Conservation (phyloP, 1,140 invertebrate genomes). For the Coenobita brevimanus region DNA sequence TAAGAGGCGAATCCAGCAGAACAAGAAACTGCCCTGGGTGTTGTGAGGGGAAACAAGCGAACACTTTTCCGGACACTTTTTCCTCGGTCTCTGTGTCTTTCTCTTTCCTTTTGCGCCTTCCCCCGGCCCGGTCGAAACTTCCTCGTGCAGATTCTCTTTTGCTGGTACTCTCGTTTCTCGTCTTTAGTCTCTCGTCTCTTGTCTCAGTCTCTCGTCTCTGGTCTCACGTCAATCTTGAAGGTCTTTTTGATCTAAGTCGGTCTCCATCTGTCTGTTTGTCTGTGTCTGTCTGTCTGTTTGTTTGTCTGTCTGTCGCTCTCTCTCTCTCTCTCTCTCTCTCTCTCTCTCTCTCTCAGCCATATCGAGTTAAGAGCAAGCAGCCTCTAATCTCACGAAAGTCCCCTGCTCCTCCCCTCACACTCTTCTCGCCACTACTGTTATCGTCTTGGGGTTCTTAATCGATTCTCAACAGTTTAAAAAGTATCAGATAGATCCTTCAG, state of each 20-base stretch:
- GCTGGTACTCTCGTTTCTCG: neutral
- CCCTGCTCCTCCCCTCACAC: neutral
- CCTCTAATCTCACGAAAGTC: too few species aligned
- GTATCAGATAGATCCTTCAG: neutral
- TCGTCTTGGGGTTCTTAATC: too few species aligned
- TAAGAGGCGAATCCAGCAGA: too few species aligned
- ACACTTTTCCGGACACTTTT: too few species aligned
- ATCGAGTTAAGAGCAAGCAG: too few species aligned
- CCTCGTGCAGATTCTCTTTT: neutral
- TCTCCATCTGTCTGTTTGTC: too few species aligned
- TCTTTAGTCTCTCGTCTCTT: neutral
- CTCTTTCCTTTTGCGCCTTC: neutral
- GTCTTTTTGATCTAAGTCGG: neutral
- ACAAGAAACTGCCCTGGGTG: too few species aligned
- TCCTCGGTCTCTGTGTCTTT: too few species aligned
- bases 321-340: conserved; percentile 19
- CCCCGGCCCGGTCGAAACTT: neutral
- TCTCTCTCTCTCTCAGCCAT: neutral
- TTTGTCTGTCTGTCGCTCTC: too few species aligned
- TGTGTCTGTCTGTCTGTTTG: too few species aligned
- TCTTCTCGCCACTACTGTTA: neutral
- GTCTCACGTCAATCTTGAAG: neutral
- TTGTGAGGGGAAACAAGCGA: too few species aligned
- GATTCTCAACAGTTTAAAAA: too few species aligned
- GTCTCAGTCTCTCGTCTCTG: neutral